Conservation (phyloP, 2,113 vertebrate species). For the Podilymbus podiceps region DNA sequence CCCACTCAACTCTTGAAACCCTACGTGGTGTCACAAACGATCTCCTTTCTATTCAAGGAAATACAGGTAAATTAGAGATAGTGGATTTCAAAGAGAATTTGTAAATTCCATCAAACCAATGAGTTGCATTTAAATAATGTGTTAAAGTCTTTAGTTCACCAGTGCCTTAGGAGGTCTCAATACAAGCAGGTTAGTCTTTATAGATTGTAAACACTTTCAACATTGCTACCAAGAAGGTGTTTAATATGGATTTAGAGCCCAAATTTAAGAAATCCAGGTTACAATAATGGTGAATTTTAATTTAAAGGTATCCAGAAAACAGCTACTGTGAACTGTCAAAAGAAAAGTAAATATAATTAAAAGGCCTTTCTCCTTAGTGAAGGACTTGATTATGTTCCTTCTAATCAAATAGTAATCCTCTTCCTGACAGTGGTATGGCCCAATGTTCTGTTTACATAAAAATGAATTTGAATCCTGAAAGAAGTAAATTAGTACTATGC, state of each 20-base stretch:
- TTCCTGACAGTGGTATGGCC: neutral
- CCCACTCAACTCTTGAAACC: conserved; percentile 90
- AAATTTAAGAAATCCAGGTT: neutral
- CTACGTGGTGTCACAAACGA: conserved; percentile 91
- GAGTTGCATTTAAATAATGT: neutral
- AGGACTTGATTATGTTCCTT: neutral
- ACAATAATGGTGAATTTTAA: neutral
- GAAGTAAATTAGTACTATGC: neutral
- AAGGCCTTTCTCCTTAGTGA: neutral
- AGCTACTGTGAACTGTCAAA: neutral
- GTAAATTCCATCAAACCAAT: neutral
- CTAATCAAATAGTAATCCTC: neutral
- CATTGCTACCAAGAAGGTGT: neutral
- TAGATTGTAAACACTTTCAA: neutral
- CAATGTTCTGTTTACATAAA: neutral
- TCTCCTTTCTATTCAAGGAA: conserved; percentile 91
- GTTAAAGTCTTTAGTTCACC: neutral
- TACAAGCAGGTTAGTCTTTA: neutral
- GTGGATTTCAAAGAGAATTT: neutral
- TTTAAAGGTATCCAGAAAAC: neutral
- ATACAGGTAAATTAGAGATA: conserved; percentile 80
- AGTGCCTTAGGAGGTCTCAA: neutral
- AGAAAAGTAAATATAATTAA: neutral
- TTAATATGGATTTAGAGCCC: neutral
- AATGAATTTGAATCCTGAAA: neutral